phyloP scores from a whole-genome alignment of 2,888 invertebrate species.

The Parnassius orleans region DNA sequence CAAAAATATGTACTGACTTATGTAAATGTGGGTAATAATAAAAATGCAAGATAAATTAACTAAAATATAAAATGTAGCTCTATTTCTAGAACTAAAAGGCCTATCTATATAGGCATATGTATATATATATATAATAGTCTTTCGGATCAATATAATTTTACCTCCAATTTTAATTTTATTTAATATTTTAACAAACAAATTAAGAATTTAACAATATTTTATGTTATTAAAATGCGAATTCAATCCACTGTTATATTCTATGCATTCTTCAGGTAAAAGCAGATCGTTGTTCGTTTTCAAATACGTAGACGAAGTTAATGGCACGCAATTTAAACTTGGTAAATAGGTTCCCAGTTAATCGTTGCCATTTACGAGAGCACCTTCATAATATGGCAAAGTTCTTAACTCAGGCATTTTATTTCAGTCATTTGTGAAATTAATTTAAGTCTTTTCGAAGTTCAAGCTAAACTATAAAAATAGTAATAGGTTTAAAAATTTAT shows the following conservation, averaged over 20 bases:
- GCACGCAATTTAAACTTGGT: constrained; percentile 65
- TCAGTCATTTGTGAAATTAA: constrained; percentile 28
- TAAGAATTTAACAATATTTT: no score
- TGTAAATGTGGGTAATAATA: no score
- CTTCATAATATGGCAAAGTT: constrained; percentile 42
- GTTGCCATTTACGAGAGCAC: constrained; percentile 65
- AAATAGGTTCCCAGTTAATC: constrained; percentile 72
- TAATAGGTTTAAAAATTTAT: no score
- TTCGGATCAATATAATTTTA: no score
- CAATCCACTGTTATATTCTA: constrained; percentile 1
- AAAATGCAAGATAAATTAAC: no score
- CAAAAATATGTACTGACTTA: no score
- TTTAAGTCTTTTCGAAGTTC: constrained; percentile 22
- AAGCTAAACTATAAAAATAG: constrained; percentile 13
- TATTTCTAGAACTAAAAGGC: no score
- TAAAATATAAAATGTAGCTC: no score
- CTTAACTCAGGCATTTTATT: constrained; percentile 24
- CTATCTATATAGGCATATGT: no score
- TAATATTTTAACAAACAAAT: no score
- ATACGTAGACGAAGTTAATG: constrained; percentile 62
- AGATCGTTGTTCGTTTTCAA: constrained; percentile 56
- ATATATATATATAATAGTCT: no score
- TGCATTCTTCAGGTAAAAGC: constrained; percentile 51
- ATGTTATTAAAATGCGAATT: background rate
- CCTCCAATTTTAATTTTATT: no score